phyloP scores from a whole-genome alignment of 2,113 vertebrate species.

The Prionailurus bengalensis region DNA sequence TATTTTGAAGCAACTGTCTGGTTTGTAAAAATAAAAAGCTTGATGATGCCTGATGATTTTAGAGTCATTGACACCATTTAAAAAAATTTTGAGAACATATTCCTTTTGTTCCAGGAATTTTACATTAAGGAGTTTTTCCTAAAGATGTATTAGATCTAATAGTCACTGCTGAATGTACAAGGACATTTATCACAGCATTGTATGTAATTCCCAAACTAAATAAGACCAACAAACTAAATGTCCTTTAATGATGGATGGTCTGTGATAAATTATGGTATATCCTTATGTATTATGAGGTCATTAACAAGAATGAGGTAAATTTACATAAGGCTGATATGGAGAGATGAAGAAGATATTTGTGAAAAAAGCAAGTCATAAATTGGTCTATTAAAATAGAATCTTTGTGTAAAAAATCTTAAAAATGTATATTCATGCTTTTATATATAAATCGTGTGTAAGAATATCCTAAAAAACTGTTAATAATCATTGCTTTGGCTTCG shows the following conservation, averaged over 20 bases:
- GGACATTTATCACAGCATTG: neutral
- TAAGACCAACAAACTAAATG: neutral
- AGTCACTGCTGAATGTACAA: neutral
- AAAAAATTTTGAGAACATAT: neutral
- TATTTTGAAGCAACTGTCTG: neutral
- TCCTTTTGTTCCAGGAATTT: constrained; percentile 33
- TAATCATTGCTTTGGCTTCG: constrained; percentile 10
- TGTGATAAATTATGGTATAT: constrained; percentile 27
- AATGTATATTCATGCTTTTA: neutral
- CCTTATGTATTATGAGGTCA: neutral
- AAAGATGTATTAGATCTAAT: neutral
- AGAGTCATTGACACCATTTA: neutral
- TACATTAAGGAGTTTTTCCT: constrained; percentile 16
- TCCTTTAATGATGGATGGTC: neutral
- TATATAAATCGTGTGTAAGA: neutral
- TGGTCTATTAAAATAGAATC: neutral
- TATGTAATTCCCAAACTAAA: neutral
- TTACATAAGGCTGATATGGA: neutral
- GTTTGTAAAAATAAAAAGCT: constrained; percentile 15
- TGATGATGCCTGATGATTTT: neutral
- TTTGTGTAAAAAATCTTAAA: neutral
- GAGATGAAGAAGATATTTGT: neutral
- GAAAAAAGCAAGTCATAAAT: neutral
- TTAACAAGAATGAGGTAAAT: neutral
- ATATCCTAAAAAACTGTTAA: neutral